Evolutionary conservation across 2,113 vertebrate genomes (phyloP).

Genomic region (Phrynosoma platyrhinos): DNA sequence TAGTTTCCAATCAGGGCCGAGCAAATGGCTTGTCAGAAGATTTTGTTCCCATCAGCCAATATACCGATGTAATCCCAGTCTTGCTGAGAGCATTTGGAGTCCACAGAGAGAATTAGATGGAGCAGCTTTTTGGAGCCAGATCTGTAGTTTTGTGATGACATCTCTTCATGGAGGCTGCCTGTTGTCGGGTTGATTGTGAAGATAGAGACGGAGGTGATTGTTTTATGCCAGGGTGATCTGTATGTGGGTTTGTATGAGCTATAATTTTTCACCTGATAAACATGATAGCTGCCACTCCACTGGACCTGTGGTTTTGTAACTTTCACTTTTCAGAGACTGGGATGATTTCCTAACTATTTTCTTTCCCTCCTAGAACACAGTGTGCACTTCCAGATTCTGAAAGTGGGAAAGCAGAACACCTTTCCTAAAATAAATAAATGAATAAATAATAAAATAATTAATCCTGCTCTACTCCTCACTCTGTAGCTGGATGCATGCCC

Average conservation of each 20-base stretch:
- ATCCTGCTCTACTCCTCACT: neutral
- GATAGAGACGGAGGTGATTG: fast-evolving
- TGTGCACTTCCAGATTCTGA: too few relatives aligned
- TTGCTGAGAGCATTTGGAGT: slow-evolving; percentile 58
- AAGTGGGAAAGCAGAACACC: too few relatives aligned
- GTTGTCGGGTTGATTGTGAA: neutral
- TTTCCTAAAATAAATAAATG: neutral
- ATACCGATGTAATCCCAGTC: slow-evolving; percentile 45
- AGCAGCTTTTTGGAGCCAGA: slow-evolving; percentile 21
- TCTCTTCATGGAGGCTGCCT: fast-evolving
- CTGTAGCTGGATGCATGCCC: neutral
- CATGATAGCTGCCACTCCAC: neutral
- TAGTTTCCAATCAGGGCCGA: slow-evolving; percentile 75
- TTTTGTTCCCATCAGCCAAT: slow-evolving; percentile 57
- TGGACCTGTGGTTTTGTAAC: too few relatives aligned
- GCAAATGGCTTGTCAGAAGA: slow-evolving; percentile 65
- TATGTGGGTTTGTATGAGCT: slow-evolving; percentile 2
- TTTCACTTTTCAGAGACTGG: neutral
- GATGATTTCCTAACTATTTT: neutral
- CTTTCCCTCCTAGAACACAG: neutral
- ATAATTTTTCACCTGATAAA: neutral
- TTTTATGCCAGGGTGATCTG: fast-evolving
- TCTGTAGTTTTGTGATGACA: slow-evolving; percentile 23
- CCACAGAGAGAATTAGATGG: slow-evolving; percentile 51
- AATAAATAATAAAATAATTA: neutral